Evolutionary conservation across 2,797 vertebrate species (phyloP).

Genomic region (Typhlichthys eigenmanni): DNA sequence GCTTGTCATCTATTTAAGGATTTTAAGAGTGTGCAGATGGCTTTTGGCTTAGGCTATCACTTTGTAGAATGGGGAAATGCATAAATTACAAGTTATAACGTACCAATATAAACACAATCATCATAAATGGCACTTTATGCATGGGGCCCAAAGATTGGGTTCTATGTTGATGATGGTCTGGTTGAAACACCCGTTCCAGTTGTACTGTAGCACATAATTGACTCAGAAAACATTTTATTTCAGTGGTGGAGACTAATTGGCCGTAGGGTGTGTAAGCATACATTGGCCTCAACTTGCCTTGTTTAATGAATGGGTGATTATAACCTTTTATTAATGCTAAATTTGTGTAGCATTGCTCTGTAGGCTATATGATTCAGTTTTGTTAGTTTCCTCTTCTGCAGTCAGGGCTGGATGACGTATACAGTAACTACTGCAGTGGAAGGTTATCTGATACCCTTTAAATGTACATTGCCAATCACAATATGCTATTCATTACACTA

Average conservation of each 20-base stretch:
- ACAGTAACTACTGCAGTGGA: slow-evolving; percentile 42
- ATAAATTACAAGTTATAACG: slow-evolving; percentile 6
- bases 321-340: slow-evolving; percentile 24
- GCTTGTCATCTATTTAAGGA: slow-evolving; percentile 33
- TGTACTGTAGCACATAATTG: slow-evolving; percentile 1
- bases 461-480: slow-evolving; percentile 48
- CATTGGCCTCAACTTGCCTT: slow-evolving; percentile 22
- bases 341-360: slow-evolving; percentile 28
- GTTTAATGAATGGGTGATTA: slow-evolving; percentile 9
- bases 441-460: slow-evolving; percentile 52
- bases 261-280: neutral
- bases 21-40: slow-evolving; percentile 37
- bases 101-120: neutral
- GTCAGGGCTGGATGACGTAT: slow-evolving; percentile 44
- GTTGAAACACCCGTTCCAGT: slow-evolving; percentile 3
- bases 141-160: slow-evolving; percentile 9
- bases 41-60: slow-evolving; percentile 24
- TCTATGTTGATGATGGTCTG: neutral
- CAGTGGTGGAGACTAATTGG: slow-evolving; percentile 17
- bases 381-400: slow-evolving; percentile 44
- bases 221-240: neutral
- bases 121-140: slow-evolving; percentile 7
- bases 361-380: no score
- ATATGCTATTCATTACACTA: slow-evolving; percentile 62
- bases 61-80: slow-evolving; percentile 13